Evolutionary conservation across 2,888 invertebrate genomes (phyloP).

Genomic region (Endotricha flammealis): DNA sequence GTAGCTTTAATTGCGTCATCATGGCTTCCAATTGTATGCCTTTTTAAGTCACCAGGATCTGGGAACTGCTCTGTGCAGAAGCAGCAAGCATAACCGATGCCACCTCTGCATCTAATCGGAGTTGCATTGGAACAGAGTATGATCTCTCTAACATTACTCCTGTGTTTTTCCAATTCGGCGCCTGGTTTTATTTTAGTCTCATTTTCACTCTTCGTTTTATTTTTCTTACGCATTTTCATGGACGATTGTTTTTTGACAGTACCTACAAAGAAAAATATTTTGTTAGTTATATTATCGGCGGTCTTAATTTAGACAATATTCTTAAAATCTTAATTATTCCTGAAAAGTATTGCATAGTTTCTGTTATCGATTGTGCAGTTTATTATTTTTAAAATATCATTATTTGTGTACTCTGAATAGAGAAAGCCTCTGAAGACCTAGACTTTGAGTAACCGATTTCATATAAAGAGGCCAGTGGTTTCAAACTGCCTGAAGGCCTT

Average conservation of each 20-base stretch:
- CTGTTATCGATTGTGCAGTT: too few relatives aligned
- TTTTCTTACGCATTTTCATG: conserved; percentile 1
- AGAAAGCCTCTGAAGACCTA: too few relatives aligned
- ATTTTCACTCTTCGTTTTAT: conserved; percentile 11
- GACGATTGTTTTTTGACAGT: conserved; percentile 2
- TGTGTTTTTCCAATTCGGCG: conserved; percentile 36
- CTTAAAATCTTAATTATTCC: too few relatives aligned
- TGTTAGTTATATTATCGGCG: background rate
- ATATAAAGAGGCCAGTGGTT: too few relatives aligned
- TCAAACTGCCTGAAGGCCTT: too few relatives aligned
- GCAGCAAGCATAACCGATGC: conserved; percentile 40
- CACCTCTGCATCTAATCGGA: conserved; percentile 35
- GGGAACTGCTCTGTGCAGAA: conserved; percentile 34
- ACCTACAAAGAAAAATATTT: conserved; percentile 10
- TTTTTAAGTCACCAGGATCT: conserved; percentile 35
- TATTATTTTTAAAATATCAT: too few relatives aligned
- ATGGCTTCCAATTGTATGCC: conserved; percentile 33
- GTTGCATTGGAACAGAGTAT: conserved; percentile 45
- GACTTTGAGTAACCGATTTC: too few relatives aligned
- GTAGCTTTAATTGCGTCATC: conserved; percentile 25
- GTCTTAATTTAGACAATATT: too few relatives aligned
- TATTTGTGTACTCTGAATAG: too few relatives aligned
- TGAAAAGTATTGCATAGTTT: too few relatives aligned
- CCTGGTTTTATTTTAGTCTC: conserved; percentile 20
- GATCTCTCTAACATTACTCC: conserved; percentile 34